Base-by-base conservation (phyloP, 2,113 vertebrate species). In the Ictalurus furcatus region DNA sequence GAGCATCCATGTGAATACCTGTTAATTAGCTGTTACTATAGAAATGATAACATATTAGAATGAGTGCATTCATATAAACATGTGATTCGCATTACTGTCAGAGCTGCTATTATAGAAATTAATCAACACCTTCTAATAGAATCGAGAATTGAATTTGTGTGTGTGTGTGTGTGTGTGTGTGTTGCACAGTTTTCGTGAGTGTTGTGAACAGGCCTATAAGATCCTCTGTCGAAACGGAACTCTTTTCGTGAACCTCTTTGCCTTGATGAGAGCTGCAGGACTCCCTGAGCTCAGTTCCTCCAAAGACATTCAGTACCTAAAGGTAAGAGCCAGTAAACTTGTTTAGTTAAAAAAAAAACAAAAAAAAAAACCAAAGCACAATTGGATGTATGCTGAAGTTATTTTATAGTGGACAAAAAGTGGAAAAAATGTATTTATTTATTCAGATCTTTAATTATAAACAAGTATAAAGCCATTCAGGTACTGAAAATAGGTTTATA, bases 221-320 rank as follows among this genome's bases (percentile, higher is more conserved):
- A 99, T 99, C 90, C 94, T 99, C 84, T 96, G 98, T 92, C 95
- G 97, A 85, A 98, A 99, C 0, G 98, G 98, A 63, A 97, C 94
- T 21, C 97, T 99, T 89, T 99, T 99, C 90, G 97, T 99, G 44
- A 98, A 99, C 92, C 96, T 99, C 84, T 99, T 99, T 74, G 97
- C 97, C 73, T 96, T 99, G 94, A 99, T 99, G 98, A 97, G 97
- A 92, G 98, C 98, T 21, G 98, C 98, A 0, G 98, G 98, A 23
- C 95, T 99, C 86, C 98, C 98, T 0, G 98, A 99, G 92, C 98
- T 99, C 93, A 98, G 97, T 91, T 99, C 96, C 93, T 97, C 97
- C 90, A 99, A 99, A 93, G 98, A 99, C 92, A 99, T 98, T 92
- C 98, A 99, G 95, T 99, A 99, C 87, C 95, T 99, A 3, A 99